Evolutionary conservation across 2,113 vertebrate species (phyloP), one percentile per base, ranked within the genome.

Genomic region (Pongo pygmaeus): DNA sequence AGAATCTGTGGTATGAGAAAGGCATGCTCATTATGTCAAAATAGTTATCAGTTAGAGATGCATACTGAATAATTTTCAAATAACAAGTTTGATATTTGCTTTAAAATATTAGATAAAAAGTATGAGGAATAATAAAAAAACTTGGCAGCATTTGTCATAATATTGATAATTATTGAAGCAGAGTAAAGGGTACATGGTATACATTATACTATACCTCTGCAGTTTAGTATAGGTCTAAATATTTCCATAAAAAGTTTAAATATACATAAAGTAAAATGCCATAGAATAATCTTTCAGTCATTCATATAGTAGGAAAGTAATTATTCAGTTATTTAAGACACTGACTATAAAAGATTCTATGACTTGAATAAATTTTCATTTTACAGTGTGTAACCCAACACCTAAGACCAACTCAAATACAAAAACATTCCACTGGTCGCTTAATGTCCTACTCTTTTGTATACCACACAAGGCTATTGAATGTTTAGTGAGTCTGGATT

Each of bases 31-130:
- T 59, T 88, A 23, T 43, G 32, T 77, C 38, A 93, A 40, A 85
- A 50, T 6, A 84, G 6, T 95, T 81, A n/a, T 35, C n/a, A 83
- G 23, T 52, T 69, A 75, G 74, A 85, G 52, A 77, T 78, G 1
- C 20, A 85, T 27, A 14, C 32, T 70, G 20, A 79, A 86, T 84
- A 52, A 75, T 32, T 94, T 84, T 75, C 46, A 75, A 84, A 93
- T 67, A 72, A 8, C 22, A 55, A 78, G 35, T 50, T 78, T 87
- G 55, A 9, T 18, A 72, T 48, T 92, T 78, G 52, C 25, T 92
- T 90, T 83, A 91, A 75, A 95, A 61, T 35, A 69, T 16, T 69
- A 70, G 30, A 91, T 80, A 91, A 81, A 74, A 96, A 43, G 18
- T 74, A 64, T 43, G 2, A 77, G 52, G 10, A n/a, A 43, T 35